Evolutionary conservation across 2,113 vertebrate species (phyloP).

Genomic region (Oryzias curvinotus): DNA sequence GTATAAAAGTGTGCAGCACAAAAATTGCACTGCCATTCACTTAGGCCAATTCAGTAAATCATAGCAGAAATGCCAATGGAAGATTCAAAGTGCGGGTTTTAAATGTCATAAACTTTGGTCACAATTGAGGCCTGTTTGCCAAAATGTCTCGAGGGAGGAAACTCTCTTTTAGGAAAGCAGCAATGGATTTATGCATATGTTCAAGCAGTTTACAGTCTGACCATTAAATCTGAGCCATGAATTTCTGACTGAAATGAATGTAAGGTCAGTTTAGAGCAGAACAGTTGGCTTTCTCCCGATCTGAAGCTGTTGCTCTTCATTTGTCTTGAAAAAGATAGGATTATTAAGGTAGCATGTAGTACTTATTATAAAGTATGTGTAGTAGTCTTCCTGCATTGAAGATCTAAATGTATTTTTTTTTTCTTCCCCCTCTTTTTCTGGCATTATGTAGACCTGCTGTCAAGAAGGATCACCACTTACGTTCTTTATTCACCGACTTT

Average conservation of each 20-base stretch:
- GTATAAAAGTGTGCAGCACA: conserved; percentile 72
- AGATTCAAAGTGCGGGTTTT: conserved; percentile 66
- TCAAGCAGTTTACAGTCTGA: conserved; percentile 74
- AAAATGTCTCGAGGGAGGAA: conserved; percentile 54
- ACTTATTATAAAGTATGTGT: conserved; percentile 59
- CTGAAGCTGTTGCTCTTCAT: conserved; percentile 70
- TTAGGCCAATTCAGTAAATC: conserved; percentile 71
- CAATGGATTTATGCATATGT: conserved; percentile 74
- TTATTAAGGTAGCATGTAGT: conserved; percentile 71
- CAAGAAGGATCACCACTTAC: conserved; percentile 41
- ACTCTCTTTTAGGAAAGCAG: conserved; percentile 47
- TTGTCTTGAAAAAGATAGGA: conserved; percentile 64
- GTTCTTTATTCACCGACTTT: conserved; percentile 19
- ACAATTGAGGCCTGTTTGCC: conserved; percentile 70
- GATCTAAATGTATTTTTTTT: conserved; percentile 38
- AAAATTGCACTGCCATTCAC: conserved; percentile 75
- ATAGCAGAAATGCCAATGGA: conserved; percentile 75
- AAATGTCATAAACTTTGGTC: conserved; percentile 66
- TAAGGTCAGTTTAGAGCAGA: conserved; percentile 69
- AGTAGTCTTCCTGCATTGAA: conserved; percentile 71
- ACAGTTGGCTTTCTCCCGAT: conserved; percentile 58
- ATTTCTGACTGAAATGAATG: conserved; percentile 76
- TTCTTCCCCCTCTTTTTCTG: not conserved
- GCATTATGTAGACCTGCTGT: conserved; percentile 52
- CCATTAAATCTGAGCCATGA: conserved; percentile 78